Evolutionary conservation across 2,113 vertebrate genomes (phyloP).

Genomic region (Propithecus coquereli): DNA sequence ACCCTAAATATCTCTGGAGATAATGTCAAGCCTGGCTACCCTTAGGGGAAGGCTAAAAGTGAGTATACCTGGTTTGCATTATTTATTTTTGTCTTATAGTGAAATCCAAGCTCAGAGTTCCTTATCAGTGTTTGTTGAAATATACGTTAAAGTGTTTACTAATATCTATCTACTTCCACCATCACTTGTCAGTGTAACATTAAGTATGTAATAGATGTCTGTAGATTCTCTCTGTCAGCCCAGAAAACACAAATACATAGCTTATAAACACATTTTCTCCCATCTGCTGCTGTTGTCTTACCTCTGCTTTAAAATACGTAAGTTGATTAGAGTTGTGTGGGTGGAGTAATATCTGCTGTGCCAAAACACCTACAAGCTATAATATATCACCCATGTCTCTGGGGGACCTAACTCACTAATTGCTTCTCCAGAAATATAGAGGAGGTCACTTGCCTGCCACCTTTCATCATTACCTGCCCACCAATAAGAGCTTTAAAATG

Average conservation of each 20-base stretch:
- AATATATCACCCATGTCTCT: conserved; percentile 78
- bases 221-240: conserved; percentile 54
- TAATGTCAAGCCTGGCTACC: conserved; percentile 72
- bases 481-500: conserved; percentile 68
- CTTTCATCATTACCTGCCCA: conserved; percentile 77
- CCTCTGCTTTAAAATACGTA: conserved; percentile 71
- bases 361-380: conserved; percentile 73
- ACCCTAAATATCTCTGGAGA: conserved; percentile 67
- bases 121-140: conserved; percentile 78
- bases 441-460: conserved; percentile 75
- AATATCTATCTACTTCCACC: conserved; percentile 68
- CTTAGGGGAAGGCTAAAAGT: conserved; percentile 73
- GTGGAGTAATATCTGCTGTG: conserved; percentile 72
- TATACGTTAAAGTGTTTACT: conserved; percentile 70
- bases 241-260: conserved; percentile 60
- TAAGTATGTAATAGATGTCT: conserved; percentile 55
- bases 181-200: conserved; percentile 73
- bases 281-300: conserved; percentile 54
- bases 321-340: conserved; percentile 74
- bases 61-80: conserved; percentile 69
- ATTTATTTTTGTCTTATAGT: conserved; percentile 78
- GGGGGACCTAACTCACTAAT: conserved; percentile 74
- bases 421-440: conserved; percentile 77
- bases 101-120: conserved; percentile 70
- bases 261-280: conserved; percentile 74